Conservation (phyloP, 2,797 vertebrate species). For the Dallia pectoralis region DNA sequence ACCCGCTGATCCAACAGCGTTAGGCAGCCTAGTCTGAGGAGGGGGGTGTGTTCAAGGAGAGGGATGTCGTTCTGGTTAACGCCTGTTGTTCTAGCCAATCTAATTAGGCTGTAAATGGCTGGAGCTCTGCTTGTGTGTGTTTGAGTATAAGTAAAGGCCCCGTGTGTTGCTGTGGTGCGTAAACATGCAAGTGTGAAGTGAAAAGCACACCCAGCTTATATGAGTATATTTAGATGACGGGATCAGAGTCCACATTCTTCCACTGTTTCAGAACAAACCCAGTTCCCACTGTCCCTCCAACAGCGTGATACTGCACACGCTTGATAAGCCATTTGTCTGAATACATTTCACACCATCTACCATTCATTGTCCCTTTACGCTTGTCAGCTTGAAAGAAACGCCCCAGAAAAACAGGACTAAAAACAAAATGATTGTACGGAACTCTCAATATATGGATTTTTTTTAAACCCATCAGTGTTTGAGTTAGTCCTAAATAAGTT, state of each 20-base stretch:
- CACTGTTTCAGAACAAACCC: slow-evolving; percentile 59
- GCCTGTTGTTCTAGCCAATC: slow-evolving; percentile 33
- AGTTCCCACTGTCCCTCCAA: slow-evolving; percentile 64
- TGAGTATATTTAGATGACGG: slow-evolving; percentile 69
- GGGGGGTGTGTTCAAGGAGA: slow-evolving; percentile 6
- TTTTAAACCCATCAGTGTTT: slow-evolving; percentile 16
- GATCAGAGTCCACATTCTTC: slow-evolving; percentile 61
- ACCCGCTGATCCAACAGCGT: slow-evolving; percentile 58
- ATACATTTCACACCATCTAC: slow-evolving; percentile 32
- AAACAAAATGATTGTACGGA: slow-evolving; percentile 37
- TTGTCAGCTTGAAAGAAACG: slow-evolving; percentile 47
- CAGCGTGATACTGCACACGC: slow-evolving; percentile 57
- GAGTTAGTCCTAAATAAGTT: slow-evolving; percentile 26
- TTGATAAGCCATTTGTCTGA: slow-evolving; percentile 60
- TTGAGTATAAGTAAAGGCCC: slow-evolving; percentile 24
- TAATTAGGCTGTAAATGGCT: slow-evolving; percentile 40
- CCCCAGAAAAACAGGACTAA: slow-evolving; percentile 38
- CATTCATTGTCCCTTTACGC: slow-evolving; percentile 37
- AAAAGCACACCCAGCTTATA: slow-evolving; percentile 48
- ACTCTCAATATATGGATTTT: slow-evolving; percentile 34
- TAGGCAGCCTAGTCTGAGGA: slow-evolving; percentile 19
- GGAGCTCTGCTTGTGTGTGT: slow-evolving; percentile 30
- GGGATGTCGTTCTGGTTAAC: not conserved
- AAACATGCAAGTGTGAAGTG: slow-evolving; percentile 37
- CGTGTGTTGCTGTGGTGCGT: slow-evolving; percentile 5